A percentile compares a stretch with the other conserved stretches of the same genome.
phyloP scores from a whole-genome alignment of 2,888 invertebrate genomes.

The Melipona bicolor region DNA sequence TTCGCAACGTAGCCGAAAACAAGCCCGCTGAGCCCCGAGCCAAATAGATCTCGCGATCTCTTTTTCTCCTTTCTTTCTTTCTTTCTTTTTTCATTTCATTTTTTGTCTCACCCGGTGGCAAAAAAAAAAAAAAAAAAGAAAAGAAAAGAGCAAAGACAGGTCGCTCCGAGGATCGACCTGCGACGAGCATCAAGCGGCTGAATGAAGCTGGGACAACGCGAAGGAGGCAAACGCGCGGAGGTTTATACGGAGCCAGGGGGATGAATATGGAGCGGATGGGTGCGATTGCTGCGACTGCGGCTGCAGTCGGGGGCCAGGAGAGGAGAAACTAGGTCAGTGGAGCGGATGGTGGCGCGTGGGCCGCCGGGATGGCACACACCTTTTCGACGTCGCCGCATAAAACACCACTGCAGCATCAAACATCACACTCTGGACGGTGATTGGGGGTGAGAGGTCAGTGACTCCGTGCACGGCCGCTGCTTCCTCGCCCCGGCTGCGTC shows the following conservation, averaged over 20 bases:
- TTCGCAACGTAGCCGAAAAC: neutral
- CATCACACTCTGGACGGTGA: slow-evolving; percentile 78
- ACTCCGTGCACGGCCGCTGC: slow-evolving; percentile 71
- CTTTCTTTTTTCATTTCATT: no score
- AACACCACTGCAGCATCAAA: slow-evolving; percentile 83
- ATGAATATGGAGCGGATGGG: neutral
- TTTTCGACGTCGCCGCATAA: slow-evolving; percentile 81
- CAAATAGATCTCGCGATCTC: neutral
- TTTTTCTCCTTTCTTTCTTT: no score
- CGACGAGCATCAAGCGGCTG: slow-evolving; percentile 19
- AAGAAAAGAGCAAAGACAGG: neutral
- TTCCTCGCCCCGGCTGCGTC: slow-evolving; percentile 67
- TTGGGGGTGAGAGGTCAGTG: slow-evolving; percentile 79
- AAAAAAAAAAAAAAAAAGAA: neutral
- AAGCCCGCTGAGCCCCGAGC: neutral
- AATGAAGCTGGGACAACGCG: slow-evolving; percentile 30
- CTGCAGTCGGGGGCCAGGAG: slow-evolving; percentile 38
- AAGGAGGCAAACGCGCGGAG: neutral
- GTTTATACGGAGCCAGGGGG: slow-evolving; percentile 2
- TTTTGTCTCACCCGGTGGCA: neutral
- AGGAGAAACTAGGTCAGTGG: slow-evolving; percentile 60
- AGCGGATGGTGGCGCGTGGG: slow-evolving; percentile 44
- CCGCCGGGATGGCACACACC: slow-evolving; percentile 74
- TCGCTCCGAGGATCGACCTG: slow-evolving; percentile 19
- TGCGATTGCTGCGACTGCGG: slow-evolving; percentile 45